phyloP scores from a whole-genome alignment of 2,113 vertebrate species.

The Chaetodon trifascialis region DNA sequence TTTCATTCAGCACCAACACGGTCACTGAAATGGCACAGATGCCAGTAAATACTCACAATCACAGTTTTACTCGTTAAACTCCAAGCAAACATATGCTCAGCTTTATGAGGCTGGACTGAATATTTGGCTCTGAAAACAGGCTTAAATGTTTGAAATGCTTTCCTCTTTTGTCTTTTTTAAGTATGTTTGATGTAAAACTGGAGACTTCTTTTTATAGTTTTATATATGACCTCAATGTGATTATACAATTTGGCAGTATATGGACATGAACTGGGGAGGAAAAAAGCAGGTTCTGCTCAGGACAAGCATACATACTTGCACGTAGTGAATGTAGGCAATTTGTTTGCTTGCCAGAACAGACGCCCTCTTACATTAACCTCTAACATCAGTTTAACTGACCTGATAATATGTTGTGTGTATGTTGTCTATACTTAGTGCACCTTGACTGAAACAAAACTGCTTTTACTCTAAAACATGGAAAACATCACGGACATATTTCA shows the following conservation, averaged over 20 bases:
- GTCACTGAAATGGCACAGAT: slow-evolving; percentile 75
- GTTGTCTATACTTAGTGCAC: slow-evolving; percentile 10
- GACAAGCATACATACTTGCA: neutral
- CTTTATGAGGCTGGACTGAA: slow-evolving; percentile 17
- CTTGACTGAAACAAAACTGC: neutral
- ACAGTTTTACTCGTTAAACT: slow-evolving; percentile 2
- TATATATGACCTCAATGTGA: slow-evolving; percentile 37
- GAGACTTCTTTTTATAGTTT: slow-evolving; percentile 50
- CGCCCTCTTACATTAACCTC: slow-evolving; percentile 3
- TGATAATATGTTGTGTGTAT: slow-evolving; percentile 28
- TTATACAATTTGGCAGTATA: slow-evolving; percentile 33
- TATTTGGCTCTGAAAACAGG: slow-evolving; percentile 17
- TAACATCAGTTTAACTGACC: slow-evolving; percentile 18
- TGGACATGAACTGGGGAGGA: neutral
- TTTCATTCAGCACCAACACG: slow-evolving; percentile 71
- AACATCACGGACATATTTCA: neutral
- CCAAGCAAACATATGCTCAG: slow-evolving; percentile 17
- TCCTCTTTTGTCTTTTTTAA: slow-evolving; percentile 26
- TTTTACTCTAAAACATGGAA: neutral
- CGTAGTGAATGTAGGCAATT: neutral
- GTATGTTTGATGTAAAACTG: slow-evolving; percentile 51
- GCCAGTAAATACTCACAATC: slow-evolving; percentile 40
- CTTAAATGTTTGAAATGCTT: slow-evolving; percentile 47
- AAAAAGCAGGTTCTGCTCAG: slow-evolving; percentile 12
- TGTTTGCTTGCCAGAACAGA: slow-evolving; percentile 15